These are phyloP conservation scores for Gobionotothen gibberifrons DNA, from an alignment of 2,797 vertebrate species.

Conservation along the genomic window DNA sequence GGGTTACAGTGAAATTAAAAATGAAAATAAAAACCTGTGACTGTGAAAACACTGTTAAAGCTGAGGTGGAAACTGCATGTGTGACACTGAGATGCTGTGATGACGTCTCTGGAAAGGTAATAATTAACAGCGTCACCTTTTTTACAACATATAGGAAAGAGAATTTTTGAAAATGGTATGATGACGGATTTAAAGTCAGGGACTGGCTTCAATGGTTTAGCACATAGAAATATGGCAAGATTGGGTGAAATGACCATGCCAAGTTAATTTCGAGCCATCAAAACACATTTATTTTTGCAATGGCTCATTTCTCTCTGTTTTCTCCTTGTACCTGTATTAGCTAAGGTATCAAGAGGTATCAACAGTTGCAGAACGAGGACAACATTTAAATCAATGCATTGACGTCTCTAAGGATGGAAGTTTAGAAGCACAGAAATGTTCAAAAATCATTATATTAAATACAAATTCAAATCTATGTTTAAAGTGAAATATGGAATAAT, in stretches of 20 bases:
- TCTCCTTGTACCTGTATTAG: background rate
- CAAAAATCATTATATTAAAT: background rate
- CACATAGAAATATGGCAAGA: constrained; percentile 53
- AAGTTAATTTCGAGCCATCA: constrained; percentile 44
- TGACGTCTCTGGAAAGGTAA: constrained; percentile 72
- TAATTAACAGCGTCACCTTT: constrained; percentile 61
- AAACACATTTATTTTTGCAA: constrained; percentile 45
- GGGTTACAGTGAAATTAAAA: constrained; percentile 65
- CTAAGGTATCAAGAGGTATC: background rate
- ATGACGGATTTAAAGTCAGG: constrained; percentile 64
- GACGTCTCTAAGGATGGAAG: background rate
- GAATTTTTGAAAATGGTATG: constrained; percentile 46
- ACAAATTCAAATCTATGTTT: background rate
- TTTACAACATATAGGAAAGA: constrained; percentile 61
- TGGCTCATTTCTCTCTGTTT: constrained; percentile 38
- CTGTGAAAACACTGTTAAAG: constrained; percentile 55
- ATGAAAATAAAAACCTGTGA: constrained; percentile 21
- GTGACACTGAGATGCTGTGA: constrained; percentile 56
- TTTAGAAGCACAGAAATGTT: constrained; percentile 2
- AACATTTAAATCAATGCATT: background rate
- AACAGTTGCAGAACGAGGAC: background rate
- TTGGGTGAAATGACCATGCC: constrained; percentile 30
- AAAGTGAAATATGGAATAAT: background rate
- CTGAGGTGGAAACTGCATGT: constrained; percentile 59
- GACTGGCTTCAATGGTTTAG: constrained; percentile 57